Conservation (phyloP, 2,113 vertebrate species). For the Oreochromis spilurus region DNA sequence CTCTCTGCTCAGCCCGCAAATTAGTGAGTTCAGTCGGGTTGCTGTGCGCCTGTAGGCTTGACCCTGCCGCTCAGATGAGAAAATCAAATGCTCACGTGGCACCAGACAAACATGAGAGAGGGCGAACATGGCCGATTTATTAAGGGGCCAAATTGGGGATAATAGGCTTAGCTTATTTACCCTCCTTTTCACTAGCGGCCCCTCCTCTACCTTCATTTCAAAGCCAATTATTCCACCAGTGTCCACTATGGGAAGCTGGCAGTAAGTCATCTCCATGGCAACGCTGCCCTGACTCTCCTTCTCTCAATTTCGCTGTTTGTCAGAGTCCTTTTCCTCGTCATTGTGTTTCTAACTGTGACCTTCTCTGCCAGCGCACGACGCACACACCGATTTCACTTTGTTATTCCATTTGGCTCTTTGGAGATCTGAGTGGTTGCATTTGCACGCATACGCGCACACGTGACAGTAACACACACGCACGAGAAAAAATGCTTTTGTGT, state of each 20-base stretch:
- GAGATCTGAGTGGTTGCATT: neutral
- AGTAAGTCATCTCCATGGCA: slow-evolving; percentile 61
- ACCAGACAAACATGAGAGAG: slow-evolving; percentile 7
- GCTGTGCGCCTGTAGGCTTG: slow-evolving; percentile 21
- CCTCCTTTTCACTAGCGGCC: slow-evolving; percentile 22
- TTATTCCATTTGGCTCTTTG: neutral
- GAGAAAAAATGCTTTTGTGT: slow-evolving; percentile 16
- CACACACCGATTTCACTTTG: neutral
- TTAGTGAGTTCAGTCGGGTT: slow-evolving; percentile 36
- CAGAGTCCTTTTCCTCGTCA: slow-evolving; percentile 35
- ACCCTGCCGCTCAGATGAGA: slow-evolving; percentile 20
- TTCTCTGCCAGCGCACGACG: neutral
- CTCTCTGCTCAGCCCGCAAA: slow-evolving; percentile 31
- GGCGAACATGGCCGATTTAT: slow-evolving; percentile 22
- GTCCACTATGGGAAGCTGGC: slow-evolving; percentile 44
- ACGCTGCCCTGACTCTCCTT: slow-evolving; percentile 15
- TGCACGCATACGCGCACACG: neutral
- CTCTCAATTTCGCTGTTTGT: slow-evolving; percentile 25
- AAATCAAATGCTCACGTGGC: slow-evolving; percentile 39
- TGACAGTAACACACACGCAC: neutral
- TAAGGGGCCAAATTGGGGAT: slow-evolving; percentile 21
- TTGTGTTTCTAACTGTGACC: slow-evolving; percentile 46
- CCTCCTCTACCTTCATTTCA: slow-evolving; percentile 18
- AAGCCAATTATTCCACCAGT: slow-evolving; percentile 52
- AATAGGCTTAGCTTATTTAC: slow-evolving; percentile 54